Percentiles rank a stretch among this genome's conserved stretches.
phyloP scores from a whole-genome alignment of 2,113 vertebrate genomes.

The Hyperoodon ampullatus region DNA sequence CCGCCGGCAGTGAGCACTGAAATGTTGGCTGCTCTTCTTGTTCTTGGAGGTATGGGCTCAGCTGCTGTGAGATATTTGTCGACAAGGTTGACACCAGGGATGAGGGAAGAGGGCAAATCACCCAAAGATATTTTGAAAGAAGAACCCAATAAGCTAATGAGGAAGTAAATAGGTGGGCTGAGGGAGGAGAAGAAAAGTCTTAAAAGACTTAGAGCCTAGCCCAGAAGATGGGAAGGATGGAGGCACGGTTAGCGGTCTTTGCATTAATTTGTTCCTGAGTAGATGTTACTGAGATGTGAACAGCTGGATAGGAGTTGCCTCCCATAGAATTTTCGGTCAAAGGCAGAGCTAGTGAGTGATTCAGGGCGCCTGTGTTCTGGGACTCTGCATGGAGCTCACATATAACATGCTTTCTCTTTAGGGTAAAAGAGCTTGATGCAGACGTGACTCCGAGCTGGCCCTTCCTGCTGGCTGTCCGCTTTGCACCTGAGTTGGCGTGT shows the following conservation, averaged over 20 bases:
- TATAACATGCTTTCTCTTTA: not conserved
- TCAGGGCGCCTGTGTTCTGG: not conserved
- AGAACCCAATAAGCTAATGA: not conserved
- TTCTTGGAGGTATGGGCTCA: not conserved
- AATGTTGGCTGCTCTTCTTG: not conserved
- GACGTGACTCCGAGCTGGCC: not conserved
- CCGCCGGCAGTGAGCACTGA: not conserved
- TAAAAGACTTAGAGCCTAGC: not conserved
- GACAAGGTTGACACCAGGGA: not conserved
- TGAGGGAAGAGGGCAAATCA: not conserved
- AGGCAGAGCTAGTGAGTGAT: not conserved
- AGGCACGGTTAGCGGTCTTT: not conserved
- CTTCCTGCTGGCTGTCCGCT: too few species aligned
- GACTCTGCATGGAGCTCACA: not conserved
- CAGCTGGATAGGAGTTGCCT: not conserved
- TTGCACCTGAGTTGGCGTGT: rapidly evolving
- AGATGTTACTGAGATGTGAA: not conserved
- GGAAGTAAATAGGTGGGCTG: not conserved
- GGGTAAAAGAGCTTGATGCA: not conserved
- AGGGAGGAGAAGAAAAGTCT: not conserved
- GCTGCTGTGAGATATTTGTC: not conserved
- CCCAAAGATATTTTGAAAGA: not conserved
- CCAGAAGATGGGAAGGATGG: not conserved
- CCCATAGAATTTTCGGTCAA: not conserved
- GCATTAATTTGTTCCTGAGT: not conserved